Conservation (phyloP, 1,140 invertebrate genomes). For the Drosophila sucinea region DNA sequence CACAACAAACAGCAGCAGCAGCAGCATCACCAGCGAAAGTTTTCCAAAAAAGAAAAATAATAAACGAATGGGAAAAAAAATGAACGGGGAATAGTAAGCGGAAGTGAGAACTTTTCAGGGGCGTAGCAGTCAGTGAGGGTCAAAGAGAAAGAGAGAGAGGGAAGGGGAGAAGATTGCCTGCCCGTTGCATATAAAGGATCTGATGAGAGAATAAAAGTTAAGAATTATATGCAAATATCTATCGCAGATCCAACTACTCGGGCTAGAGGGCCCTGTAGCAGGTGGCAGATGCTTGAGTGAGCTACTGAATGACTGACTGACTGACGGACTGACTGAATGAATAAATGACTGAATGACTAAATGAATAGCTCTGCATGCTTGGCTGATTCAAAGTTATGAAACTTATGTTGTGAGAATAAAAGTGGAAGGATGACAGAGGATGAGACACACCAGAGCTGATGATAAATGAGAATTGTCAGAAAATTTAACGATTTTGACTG, state of each 20-base stretch:
- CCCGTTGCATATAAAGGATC: conserved; percentile 13
- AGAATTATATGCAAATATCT: conserved; percentile 76
- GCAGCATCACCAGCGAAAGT: conserved; percentile 56
- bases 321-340: conserved; percentile 28
- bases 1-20: conserved; percentile 34
- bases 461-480: conserved; percentile 72
- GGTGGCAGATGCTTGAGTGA: conserved; percentile 66
- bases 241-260: conserved; percentile 38
- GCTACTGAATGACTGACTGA: conserved; percentile 26
- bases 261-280: conserved; percentile 41
- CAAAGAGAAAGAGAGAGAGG: neutral
- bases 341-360: conserved; percentile 29
- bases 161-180: neutral
- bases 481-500: conserved; percentile 75
- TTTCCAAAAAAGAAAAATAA: conserved; percentile 2
- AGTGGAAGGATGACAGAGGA: conserved; percentile 18
- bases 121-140: neutral
- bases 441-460: conserved; percentile 40
- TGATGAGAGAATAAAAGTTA: conserved; percentile 61
- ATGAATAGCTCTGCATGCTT: conserved; percentile 27
- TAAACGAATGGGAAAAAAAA: neutral
- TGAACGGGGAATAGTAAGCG: conserved; percentile 17
- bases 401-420: conserved; percentile 35
- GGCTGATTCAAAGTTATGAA: conserved; percentile 56
- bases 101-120: conserved; percentile 23